Percentiles rank a stretch among this genome's conserved stretches.
Conservation (phyloP, 2,888 invertebrate genomes). For the Temnothorax ravouxi region DNA sequence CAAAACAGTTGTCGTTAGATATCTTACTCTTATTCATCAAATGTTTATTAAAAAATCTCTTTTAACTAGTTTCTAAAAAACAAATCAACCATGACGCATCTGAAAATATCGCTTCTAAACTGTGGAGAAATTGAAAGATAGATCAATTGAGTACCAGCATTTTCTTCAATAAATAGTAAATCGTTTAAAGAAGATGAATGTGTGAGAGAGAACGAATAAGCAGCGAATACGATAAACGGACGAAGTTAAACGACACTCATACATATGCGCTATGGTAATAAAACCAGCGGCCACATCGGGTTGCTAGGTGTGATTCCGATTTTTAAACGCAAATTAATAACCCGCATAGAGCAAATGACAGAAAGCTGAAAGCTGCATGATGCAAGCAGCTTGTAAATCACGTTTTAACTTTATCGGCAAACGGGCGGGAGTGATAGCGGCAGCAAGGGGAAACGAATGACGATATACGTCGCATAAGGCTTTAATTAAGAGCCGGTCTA, state of each 20-base stretch:
- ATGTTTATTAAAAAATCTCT: neutral
- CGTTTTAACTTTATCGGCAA: conserved; percentile 37
- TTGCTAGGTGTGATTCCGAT: conserved; percentile 36
- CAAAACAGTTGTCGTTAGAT: no score
- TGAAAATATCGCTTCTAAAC: neutral
- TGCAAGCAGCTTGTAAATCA: conserved; percentile 35
- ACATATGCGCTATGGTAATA: neutral
- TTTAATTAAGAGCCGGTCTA: conserved; percentile 39
- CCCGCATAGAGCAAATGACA: conserved; percentile 26
- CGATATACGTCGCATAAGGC: neutral
- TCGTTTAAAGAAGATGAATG: neutral
- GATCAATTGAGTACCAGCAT: neutral
- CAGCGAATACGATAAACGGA: neutral
- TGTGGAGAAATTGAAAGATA: neutral
- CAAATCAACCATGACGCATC: neutral
- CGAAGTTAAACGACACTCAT: neutral
- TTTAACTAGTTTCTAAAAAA: neutral
- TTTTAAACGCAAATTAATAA: conserved; percentile 32
- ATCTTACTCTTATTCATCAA: neutral
- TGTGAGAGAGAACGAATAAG: neutral
- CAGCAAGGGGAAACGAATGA: neutral
- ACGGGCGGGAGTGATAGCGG: conserved; percentile 3
- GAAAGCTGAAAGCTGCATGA: neutral
- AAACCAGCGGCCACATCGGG: neutral
- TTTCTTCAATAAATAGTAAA: neutral